Conservation (phyloP, 2,888 invertebrate species). For the Oligia fasciuncula region DNA sequence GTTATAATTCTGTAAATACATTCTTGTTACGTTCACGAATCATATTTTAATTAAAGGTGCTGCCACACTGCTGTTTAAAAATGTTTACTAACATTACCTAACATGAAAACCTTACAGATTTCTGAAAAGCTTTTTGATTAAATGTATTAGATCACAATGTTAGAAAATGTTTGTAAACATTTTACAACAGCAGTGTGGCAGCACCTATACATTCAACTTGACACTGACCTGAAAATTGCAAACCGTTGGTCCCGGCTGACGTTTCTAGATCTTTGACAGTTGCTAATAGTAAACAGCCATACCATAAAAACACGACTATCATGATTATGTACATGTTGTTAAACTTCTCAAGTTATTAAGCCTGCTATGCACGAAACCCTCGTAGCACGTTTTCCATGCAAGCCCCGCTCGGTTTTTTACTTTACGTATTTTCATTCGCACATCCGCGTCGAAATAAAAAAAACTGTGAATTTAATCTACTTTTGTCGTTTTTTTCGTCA, state of each 20-base stretch:
- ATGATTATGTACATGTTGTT: not conserved
- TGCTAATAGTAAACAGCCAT: not conserved
- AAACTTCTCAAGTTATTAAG: not conserved
- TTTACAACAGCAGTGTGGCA: no score
- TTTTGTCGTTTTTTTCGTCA: not conserved
- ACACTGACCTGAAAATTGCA: no score
- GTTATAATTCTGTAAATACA: not conserved
- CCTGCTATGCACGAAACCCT: not conserved
- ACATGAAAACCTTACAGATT: no score
- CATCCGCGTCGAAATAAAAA: slow-evolving; percentile 18
- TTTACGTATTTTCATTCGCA: slow-evolving; percentile 20
- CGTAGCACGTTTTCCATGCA: not conserved
- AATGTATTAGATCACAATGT: no score
- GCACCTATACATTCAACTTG: not conserved
- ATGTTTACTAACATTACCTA: no score
- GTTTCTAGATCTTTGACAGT: not conserved
- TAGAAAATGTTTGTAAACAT: no score
- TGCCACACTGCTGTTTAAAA: no score
- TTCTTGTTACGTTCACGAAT: not conserved
- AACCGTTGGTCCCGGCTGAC: no score
- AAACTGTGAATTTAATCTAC: slow-evolving; percentile 25
- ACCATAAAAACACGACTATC: no score
- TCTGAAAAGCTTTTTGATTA: no score
- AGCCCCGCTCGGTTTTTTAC: slow-evolving; percentile 5
- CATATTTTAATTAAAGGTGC: not conserved